phyloP scores from a whole-genome alignment of 2,113 vertebrate species.

The Neotoma lepida region DNA sequence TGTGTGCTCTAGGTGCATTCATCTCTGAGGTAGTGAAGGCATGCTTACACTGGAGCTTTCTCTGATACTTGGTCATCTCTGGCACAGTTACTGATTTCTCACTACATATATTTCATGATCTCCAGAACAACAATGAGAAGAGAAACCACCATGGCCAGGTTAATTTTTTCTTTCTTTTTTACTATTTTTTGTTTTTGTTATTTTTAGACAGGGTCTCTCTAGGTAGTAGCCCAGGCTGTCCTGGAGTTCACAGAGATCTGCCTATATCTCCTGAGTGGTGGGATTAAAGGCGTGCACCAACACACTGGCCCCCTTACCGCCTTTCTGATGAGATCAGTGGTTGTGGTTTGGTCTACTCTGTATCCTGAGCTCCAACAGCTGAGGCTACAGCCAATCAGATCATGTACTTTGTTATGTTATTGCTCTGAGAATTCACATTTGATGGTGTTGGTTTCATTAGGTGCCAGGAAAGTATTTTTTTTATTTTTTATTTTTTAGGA shows the following conservation, averaged over 20 bases:
- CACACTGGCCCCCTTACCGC: background rate
- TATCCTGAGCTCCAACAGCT: background rate
- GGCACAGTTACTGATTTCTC: background rate
- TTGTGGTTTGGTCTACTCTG: background rate
- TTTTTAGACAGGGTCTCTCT: background rate
- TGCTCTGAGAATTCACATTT: background rate
- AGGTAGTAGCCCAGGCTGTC: background rate
- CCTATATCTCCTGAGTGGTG: too few species aligned
- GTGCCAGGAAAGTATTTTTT: background rate
- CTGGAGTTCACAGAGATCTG: background rate
- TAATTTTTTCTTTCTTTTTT: too few species aligned
- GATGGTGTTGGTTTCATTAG: background rate
- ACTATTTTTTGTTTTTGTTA: background rate
- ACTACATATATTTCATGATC: background rate
- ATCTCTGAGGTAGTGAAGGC: background rate
- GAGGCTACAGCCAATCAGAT: background rate
- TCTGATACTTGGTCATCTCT: background rate
- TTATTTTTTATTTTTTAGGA: background rate
- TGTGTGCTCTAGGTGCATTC: background rate
- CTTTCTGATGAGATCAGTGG: background rate
- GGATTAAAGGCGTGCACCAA: too few species aligned
- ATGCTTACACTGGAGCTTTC: background rate
- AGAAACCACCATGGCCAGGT: background rate
- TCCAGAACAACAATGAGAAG: background rate
- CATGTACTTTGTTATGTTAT: fast-evolving